These are phyloP conservation scores for Nebria ingens DNA, from an alignment of 1,140 invertebrate genomes.

Conservation along the genomic window DNA sequence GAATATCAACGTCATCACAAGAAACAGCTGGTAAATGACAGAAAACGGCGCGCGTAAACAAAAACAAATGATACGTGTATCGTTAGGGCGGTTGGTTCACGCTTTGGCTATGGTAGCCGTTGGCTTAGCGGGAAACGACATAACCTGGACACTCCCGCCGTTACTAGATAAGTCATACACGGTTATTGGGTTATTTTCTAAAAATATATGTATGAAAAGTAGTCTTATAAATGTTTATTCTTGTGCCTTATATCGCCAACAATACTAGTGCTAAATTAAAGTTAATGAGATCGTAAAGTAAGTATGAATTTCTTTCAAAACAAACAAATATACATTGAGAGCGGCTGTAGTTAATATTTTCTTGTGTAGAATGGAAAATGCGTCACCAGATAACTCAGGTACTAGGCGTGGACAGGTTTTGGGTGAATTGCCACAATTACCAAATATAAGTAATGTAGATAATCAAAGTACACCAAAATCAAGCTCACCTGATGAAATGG, in stretches of 20 bases:
- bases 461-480: not conserved
- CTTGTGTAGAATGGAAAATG: not conserved
- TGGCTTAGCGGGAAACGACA: not conserved
- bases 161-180: not conserved
- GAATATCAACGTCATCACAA: not conserved
- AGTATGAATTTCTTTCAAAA: not conserved
- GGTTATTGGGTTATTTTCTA: too few relatives aligned
- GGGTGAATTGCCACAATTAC: constrained; percentile 2
- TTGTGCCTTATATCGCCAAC: not conserved
- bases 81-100: not conserved
- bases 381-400: not conserved
- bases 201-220: constrained; percentile 3
- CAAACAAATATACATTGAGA: not conserved
- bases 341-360: not conserved
- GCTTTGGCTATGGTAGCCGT: not conserved
- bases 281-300: not conserved
- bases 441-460: not conserved
- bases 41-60: not conserved
- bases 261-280: not conserved
- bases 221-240: not conserved
- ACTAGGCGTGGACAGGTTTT: not conserved
- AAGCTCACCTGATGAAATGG: constrained; percentile 9
- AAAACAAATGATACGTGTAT: not conserved
- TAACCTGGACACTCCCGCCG: too few relatives aligned
- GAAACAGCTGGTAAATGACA: not conserved